Evolutionary conservation across 2,888 invertebrate species (phyloP).

Genomic region (Chelonus formosanus): DNA sequence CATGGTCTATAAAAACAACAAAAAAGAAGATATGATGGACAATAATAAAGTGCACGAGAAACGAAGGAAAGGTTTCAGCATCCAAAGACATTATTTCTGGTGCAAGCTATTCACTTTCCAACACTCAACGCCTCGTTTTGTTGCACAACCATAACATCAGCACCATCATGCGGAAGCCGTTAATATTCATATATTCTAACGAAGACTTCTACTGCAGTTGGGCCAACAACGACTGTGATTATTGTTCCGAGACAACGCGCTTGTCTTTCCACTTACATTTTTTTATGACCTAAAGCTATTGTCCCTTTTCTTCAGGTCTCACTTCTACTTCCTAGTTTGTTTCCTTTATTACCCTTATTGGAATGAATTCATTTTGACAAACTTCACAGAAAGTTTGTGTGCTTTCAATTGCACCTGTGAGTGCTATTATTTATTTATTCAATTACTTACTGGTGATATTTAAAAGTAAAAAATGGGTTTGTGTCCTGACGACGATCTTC

Average conservation of each 20-base stretch:
- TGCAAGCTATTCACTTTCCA: constrained; percentile 1
- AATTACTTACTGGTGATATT: no score
- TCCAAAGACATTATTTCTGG: constrained; percentile 20
- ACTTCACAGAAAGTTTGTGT: no score
- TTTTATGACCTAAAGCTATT: constrained; percentile 10
- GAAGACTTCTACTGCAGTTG: constrained; percentile 24
- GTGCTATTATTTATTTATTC: no score
- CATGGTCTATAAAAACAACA: no score
- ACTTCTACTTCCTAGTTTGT: neutral
- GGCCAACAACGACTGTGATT: constrained; percentile 26
- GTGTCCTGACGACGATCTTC: no score
- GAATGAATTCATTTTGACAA: no score
- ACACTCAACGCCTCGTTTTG: constrained; percentile 22
- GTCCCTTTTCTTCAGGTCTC: constrained; percentile 15
- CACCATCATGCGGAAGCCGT: constrained; percentile 17
- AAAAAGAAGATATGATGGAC: no score
- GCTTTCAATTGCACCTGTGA: no score
- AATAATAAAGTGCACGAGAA: no score
- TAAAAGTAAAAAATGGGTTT: no score
- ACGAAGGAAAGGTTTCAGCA: neutral
- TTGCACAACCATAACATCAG: constrained; percentile 3
- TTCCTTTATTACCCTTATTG: neutral
- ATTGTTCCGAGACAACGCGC: constrained; percentile 30
- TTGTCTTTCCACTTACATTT: constrained; percentile 3
- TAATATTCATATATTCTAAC: constrained; percentile 32